Conservation (phyloP, 2,113 vertebrate genomes). For the Ictalurus punctatus region DNA sequence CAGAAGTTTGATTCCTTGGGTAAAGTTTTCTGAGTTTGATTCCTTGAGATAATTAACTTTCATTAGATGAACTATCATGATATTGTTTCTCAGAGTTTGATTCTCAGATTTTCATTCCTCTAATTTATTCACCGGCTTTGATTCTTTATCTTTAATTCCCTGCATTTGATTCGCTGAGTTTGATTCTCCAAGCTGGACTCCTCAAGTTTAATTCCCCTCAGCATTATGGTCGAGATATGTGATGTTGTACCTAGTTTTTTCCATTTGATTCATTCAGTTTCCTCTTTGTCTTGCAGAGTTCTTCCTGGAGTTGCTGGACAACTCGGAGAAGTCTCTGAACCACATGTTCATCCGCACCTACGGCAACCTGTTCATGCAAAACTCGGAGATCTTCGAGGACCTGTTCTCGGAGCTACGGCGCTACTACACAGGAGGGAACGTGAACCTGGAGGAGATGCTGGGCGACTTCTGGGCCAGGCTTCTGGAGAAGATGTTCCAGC, state of each 20-base stretch:
- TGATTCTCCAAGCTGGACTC: neutral
- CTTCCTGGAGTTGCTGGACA: conserved; percentile 94
- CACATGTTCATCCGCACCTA: conserved; percentile 91
- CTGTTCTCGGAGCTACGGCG: conserved; percentile 93
- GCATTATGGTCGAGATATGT: too few species aligned
- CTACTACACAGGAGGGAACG: conserved; percentile 93
- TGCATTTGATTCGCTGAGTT: neutral
- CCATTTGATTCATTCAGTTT: neutral
- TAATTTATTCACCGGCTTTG: neutral
- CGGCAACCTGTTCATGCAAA: conserved; percentile 91
- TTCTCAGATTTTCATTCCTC: neutral
- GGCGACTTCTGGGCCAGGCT: conserved; percentile 96
- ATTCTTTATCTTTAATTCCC: neutral
- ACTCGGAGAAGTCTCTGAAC: conserved; percentile 90
- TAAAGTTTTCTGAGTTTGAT: neutral
- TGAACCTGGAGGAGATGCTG: conserved; percentile 95
- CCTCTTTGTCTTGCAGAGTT: conserved; percentile 76
- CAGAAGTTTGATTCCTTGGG: neutral
- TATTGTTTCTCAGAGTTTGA: neutral
- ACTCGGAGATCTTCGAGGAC: conserved; percentile 94
- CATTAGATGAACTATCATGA: too few species aligned
- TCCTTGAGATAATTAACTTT: neutral
- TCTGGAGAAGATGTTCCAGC: conserved; percentile 93
- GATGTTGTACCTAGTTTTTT: neutral
- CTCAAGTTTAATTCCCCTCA: neutral